phyloP scores from a whole-genome alignment of 2,888 invertebrate genomes.

The Cosmia pyralina region DNA sequence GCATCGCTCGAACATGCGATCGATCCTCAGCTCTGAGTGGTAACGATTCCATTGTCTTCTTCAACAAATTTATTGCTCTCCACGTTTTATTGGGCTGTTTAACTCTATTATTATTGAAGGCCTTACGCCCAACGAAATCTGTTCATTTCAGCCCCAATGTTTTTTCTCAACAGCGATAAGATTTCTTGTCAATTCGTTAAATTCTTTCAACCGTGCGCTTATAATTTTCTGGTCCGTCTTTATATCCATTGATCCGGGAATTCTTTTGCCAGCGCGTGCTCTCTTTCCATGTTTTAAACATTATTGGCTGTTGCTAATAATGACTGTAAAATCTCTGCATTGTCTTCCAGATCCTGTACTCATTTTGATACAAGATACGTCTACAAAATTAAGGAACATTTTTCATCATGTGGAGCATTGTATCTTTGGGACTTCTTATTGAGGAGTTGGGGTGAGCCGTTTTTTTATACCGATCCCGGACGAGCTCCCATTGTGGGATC shows the following conservation, averaged over 20 bases:
- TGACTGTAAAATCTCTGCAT: too few species aligned
- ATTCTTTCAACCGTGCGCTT: not conserved
- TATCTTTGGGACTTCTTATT: not conserved
- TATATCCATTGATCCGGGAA: not conserved
- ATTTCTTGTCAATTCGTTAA: not conserved
- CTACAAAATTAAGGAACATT: not conserved
- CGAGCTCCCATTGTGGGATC: not conserved
- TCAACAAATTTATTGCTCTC: slow-evolving; percentile 47
- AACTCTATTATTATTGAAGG: slow-evolving; percentile 46
- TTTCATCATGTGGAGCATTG: not conserved
- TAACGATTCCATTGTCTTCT: slow-evolving; percentile 49
- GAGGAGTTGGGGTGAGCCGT: not conserved
- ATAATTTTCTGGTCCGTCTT: not conserved
- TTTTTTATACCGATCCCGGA: not conserved
- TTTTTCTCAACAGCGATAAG: not conserved
- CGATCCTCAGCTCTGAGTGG: slow-evolving; percentile 50
- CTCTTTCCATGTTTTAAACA: not conserved
- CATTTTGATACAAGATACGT: too few species aligned
- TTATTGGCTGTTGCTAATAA: not conserved
- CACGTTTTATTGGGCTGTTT: slow-evolving; percentile 52
- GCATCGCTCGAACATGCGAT: slow-evolving; percentile 41
- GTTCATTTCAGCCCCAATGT: slow-evolving; percentile 17
- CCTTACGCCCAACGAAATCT: slow-evolving; percentile 22
- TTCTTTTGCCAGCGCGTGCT: not conserved
- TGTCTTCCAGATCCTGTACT: not conserved